These are phyloP conservation scores for Mercenaria mercenaria DNA, from an alignment of 1,140 invertebrate species.

Conservation along the genomic window DNA sequence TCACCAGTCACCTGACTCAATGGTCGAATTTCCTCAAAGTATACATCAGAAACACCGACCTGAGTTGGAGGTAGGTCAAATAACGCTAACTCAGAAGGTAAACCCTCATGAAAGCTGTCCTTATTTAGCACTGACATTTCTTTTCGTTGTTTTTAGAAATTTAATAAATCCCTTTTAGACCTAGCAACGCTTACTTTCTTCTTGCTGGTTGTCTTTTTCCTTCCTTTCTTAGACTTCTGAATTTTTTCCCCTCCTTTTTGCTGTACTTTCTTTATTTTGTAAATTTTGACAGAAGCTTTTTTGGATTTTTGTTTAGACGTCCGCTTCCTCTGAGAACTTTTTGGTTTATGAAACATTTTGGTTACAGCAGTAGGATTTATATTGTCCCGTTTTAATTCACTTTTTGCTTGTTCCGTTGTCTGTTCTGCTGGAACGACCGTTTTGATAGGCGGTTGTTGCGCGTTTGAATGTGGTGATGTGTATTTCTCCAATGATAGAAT, in stretches of 20 bases:
- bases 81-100: background rate
- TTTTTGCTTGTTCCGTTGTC: conserved; percentile 54
- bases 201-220: background rate
- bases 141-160: background rate
- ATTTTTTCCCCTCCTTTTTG: conserved; percentile 9
- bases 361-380: conserved; percentile 21
- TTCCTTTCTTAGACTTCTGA: background rate
- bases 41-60: conserved; percentile 38
- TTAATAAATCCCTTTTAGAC: conserved; percentile 26
- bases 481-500: conserved; percentile 22
- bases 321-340: background rate
- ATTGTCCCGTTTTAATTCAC: conserved; percentile 27
- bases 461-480: background rate
- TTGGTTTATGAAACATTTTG: conserved; percentile 7
- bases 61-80: conserved; percentile 64
- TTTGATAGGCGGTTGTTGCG: conserved; percentile 6
- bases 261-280: background rate
- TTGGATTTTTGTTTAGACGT: background rate
- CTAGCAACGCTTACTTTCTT: too few relatives aligned
- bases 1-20: conserved; percentile 6
- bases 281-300: background rate
- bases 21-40: conserved; percentile 59
- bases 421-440: conserved; percentile 59
- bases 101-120: conserved; percentile 19
- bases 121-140: conserved; percentile 38